Conservation (phyloP, 2,888 invertebrate species). For the Bhutanitis thaidina region DNA sequence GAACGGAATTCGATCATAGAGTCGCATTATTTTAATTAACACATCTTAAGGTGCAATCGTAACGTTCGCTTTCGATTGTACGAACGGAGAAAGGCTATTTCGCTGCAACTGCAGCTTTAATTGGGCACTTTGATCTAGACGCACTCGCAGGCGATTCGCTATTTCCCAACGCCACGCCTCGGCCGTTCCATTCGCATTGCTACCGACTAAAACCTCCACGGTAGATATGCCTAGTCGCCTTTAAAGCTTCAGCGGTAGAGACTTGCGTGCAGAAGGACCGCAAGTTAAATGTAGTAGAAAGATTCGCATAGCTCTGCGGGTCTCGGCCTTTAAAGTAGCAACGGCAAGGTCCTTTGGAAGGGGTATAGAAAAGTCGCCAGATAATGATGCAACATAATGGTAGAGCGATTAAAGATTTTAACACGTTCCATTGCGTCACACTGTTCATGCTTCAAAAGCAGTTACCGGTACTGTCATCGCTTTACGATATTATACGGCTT, state of each 20-base stretch:
- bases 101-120: background rate
- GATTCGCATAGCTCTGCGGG: slow-evolving; percentile 9
- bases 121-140: slow-evolving; percentile 8
- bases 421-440: too few relatives aligned
- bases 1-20: too few relatives aligned
- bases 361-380: background rate
- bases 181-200: slow-evolving; percentile 16
- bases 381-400: background rate
- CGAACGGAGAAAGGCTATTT: background rate
- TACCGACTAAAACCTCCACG: too few relatives aligned
- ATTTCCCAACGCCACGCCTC: slow-evolving; percentile 4
- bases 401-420: too few relatives aligned
- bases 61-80: background rate
- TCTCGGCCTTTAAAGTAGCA: slow-evolving; percentile 4
- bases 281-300: too few relatives aligned
- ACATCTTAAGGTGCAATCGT: background rate
- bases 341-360: background rate
- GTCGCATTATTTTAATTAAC: background rate
- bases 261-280: too few relatives aligned
- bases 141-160: slow-evolving; percentile 1
- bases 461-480: too few relatives aligned
- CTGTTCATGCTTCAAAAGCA: too few relatives aligned
- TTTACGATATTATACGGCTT: too few relatives aligned
- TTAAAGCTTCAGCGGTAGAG: too few relatives aligned
- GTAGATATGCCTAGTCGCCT: too few relatives aligned